A percentile compares a stretch with the other conserved stretches of the same genome.
Evolutionary conservation across 2,888 invertebrate species (phyloP).

Genomic region (Archips crataeganus): DNA sequence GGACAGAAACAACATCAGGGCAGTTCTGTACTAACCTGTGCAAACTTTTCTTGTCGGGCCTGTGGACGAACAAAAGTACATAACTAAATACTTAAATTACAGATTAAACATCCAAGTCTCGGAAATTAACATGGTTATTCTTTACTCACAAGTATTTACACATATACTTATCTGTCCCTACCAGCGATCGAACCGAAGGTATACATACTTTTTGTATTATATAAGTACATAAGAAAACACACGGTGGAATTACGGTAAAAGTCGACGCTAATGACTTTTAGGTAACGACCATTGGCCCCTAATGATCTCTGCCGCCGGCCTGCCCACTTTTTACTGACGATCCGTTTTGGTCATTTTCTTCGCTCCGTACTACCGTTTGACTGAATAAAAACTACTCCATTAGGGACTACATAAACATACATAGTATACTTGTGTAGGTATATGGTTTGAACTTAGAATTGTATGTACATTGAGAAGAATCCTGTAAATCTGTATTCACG

Average conservation of each 20-base stretch:
- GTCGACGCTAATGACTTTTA: conserved; percentile 83
- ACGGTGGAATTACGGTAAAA: conserved; percentile 80
- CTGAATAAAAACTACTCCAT: conserved; percentile 57
- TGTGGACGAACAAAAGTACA: no score
- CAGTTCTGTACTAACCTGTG: no score
- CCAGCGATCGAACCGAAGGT: no score
- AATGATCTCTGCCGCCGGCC: conserved; percentile 76
- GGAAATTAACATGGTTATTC: no score
- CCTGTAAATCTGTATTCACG: no score
- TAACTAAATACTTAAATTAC: no score
- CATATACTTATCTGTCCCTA: no score
- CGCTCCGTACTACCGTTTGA: conserved; percentile 68
- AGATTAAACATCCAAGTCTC: no score
- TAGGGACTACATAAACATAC: conserved; percentile 15
- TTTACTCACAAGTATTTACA: no score
- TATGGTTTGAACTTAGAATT: neutral
- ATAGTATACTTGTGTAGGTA: neutral
- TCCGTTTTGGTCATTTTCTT: conserved; percentile 78
- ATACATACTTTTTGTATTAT: conserved; percentile 17
- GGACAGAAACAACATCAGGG: no score
- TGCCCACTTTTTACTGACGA: conserved; percentile 80
- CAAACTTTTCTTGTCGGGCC: no score
- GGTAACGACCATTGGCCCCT: conserved; percentile 83
- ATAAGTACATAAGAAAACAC: conserved; percentile 35
- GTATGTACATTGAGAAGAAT: no score